phyloP scores from a whole-genome alignment of 2,797 vertebrate species.

The Tenualosa thibaudeaui region DNA sequence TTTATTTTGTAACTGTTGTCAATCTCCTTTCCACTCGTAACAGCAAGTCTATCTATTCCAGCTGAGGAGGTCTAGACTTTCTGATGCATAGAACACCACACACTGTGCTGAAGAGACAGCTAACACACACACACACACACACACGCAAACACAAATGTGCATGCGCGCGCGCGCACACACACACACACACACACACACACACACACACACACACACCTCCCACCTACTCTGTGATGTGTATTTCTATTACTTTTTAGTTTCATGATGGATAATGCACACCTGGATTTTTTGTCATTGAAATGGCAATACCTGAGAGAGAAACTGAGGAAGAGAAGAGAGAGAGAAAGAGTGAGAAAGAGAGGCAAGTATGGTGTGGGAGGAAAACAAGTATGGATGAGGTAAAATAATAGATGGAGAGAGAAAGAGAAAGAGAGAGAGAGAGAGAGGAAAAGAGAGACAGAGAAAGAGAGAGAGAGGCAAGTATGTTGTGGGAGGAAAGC shows the following conservation, averaged over 20 bases:
- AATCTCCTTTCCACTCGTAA: neutral
- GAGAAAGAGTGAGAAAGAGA: constrained; percentile 16
- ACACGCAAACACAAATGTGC: neutral
- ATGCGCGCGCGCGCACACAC: neutral
- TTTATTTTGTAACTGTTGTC: constrained; percentile 14
- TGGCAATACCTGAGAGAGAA: neutral
- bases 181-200: neutral
- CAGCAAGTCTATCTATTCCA: neutral
- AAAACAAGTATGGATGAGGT: no score
- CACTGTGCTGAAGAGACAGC: neutral
- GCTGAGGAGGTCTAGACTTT: constrained; percentile 3
- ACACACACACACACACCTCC: neutral
- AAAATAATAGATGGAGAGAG: neutral
- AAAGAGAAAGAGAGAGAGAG: neutral
- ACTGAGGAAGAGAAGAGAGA: neutral
- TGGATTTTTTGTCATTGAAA: neutral
- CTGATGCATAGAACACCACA: neutral
- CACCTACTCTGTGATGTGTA: no score
- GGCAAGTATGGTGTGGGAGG: neutral
- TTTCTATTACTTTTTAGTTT: neutral
- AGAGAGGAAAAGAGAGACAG: neutral
- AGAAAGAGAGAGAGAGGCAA: constrained; percentile 19
- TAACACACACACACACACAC: neutral
- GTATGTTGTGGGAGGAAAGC: no score
- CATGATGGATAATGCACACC: neutral